These are phyloP conservation scores for Epizoanthus illoricatus DNA, from an alignment of 92 coral and sea anemone genomes.

Conservation along the genomic window DNA sequence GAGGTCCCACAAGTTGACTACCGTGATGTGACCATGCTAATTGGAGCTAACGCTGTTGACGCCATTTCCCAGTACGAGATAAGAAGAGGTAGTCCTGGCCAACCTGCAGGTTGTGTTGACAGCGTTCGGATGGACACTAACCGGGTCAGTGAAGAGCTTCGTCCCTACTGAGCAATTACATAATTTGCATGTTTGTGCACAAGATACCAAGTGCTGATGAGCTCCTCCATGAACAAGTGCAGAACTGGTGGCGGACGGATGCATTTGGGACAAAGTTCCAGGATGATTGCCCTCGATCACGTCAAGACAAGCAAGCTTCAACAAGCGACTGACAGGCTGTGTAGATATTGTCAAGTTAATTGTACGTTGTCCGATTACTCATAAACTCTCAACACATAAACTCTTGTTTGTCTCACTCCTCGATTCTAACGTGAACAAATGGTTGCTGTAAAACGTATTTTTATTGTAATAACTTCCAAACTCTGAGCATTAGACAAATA, in stretches of 20 bases:
- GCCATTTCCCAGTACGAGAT: conserved; percentile 40
- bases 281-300: conserved; percentile 30
- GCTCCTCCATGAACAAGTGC: conserved; percentile 38
- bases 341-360: too few species aligned
- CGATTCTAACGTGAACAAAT: too few species aligned
- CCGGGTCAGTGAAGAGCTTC: conserved; percentile 49
- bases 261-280: conserved; percentile 57
- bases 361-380: too few species aligned
- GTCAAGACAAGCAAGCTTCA: conserved; percentile 41
- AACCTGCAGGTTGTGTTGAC: too few species aligned
- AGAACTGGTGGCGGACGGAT: conserved; percentile 67
- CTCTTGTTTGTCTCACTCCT: too few species aligned
- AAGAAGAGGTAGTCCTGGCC: conserved; percentile 20
- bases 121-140: too few species aligned
- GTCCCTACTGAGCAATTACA: conserved; percentile 36
- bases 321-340: too few species aligned
- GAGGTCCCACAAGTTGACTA: conserved; percentile 36
- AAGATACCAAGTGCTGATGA: conserved; percentile 50
- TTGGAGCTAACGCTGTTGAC: conserved; percentile 39
- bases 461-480: too few species aligned
- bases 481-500: too few species aligned
- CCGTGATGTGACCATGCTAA: conserved; percentile 41
- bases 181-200: conserved; percentile 42
- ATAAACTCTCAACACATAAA: too few species aligned
- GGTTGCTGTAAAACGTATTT: too few species aligned